These are phyloP conservation scores for Corythaixoides concolor DNA, from an alignment of 2,113 vertebrate species.

Conservation along the genomic window DNA sequence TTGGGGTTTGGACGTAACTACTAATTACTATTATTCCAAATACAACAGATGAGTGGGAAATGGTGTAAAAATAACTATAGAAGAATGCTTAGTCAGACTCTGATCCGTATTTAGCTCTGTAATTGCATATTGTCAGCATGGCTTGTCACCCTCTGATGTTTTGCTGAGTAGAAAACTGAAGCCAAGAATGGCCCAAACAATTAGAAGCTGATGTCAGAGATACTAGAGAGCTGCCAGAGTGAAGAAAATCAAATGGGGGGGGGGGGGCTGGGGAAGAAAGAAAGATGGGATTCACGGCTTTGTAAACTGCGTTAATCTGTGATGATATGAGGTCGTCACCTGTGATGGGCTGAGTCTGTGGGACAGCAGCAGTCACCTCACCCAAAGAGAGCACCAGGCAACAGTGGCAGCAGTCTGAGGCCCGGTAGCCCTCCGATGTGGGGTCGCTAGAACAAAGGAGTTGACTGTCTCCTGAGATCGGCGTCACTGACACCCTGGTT, in stretches of 20 bases:
- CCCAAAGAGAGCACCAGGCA: not conserved
- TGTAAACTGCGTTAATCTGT: not conserved
- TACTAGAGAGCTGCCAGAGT: not conserved
- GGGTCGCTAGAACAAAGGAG: not conserved
- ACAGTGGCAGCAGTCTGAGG: not conserved
- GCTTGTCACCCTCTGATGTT: slow-evolving; percentile 36
- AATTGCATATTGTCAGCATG: slow-evolving; percentile 3
- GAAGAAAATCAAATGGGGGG: not conserved
- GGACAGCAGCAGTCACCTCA: not conserved
- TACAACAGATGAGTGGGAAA: not conserved
- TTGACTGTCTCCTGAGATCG: not conserved
- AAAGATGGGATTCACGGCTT: not conserved
- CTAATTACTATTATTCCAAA: not conserved
- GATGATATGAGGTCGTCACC: not conserved
- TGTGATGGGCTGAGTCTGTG: not conserved
- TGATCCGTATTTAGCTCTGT: slow-evolving; percentile 27
- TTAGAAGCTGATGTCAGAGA: slow-evolving; percentile 8
- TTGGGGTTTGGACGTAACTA: not conserved
- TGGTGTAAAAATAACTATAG: slow-evolving; percentile 17
- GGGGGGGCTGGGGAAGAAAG: not conserved
- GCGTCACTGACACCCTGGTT: not conserved
- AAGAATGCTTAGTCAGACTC: slow-evolving; percentile 37
- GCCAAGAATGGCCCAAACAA: not conserved
- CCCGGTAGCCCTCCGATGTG: not conserved
- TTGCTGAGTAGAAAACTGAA: slow-evolving; percentile 5